These are phyloP conservation scores for Panulirus ornatus DNA, from an alignment of 1,140 invertebrate genomes.

Conservation along the genomic window DNA sequence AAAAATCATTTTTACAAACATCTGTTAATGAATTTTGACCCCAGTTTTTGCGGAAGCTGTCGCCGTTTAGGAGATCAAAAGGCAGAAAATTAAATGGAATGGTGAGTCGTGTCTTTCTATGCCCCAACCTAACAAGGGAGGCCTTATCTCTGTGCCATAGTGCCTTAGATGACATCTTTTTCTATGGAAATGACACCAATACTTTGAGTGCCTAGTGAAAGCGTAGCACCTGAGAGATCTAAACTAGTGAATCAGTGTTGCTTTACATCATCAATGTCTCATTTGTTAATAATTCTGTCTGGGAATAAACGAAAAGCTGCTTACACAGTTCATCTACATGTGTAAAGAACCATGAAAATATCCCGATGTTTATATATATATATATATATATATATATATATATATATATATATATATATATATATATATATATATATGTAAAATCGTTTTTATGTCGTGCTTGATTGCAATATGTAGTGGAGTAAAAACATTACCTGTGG, in stretches of 20 bases:
- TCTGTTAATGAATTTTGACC: not conserved
- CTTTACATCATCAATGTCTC: not conserved
- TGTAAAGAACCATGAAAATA: not conserved
- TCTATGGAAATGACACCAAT: not conserved
- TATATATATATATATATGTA: conserved; percentile 6
- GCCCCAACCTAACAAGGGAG: too few relatives aligned
- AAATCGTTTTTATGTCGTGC: not conserved
- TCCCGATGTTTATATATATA: not conserved
- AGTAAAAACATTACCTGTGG: not conserved
- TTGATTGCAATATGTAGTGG: not conserved
- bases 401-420: conserved; percentile 14
- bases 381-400: conserved; percentile 5
- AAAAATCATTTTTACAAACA: not conserved
- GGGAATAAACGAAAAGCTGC: not conserved
- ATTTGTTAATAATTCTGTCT: not conserved
- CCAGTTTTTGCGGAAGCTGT: too few relatives aligned
- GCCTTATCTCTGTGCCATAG: too few relatives aligned
- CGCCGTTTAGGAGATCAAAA: too few relatives aligned
- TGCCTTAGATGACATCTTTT: too few relatives aligned
- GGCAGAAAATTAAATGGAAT: too few relatives aligned
- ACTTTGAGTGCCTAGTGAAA: not conserved
- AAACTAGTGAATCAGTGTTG: not conserved
- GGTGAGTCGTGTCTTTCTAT: too few relatives aligned
- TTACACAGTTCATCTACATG: not conserved
- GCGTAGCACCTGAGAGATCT: not conserved